phyloP scores from a whole-genome alignment of 2,888 invertebrate genomes.

The Apodemia zela region DNA sequence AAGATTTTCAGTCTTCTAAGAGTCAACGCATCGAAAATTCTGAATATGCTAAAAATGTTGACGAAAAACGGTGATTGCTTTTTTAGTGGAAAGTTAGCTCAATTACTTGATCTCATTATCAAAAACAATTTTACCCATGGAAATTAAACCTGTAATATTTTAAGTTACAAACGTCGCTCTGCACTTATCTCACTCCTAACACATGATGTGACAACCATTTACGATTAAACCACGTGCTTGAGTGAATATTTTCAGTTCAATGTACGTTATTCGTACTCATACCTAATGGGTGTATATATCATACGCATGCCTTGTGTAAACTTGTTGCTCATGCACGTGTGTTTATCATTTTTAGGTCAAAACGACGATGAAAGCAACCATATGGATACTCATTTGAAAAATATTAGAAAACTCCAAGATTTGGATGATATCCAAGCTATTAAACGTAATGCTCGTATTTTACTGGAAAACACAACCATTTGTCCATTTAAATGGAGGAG shows the following conservation, averaged over 20 bases:
- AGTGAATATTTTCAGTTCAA: slow-evolving; percentile 20
- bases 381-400: slow-evolving; percentile 37
- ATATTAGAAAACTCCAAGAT: slow-evolving; percentile 36
- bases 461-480: slow-evolving; percentile 57
- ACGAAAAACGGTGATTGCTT: no score
- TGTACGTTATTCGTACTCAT: slow-evolving; percentile 18
- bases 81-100: no score
- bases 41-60: no score
- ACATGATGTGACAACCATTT: neutral
- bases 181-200: no score
- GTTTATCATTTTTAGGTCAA: slow-evolving; percentile 69
- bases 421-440: slow-evolving; percentile 47
- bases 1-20: no score
- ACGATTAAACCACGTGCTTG: slow-evolving; percentile 29
- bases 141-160: no score
- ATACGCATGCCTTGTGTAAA: slow-evolving; percentile 22
- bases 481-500: slow-evolving; percentile 68
- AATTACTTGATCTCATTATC: no score
- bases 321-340: slow-evolving; percentile 42
- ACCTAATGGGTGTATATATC: slow-evolving; percentile 32
- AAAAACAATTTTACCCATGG: no score
- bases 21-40: no score
- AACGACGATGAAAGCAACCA: slow-evolving; percentile 28
- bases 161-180: no score
- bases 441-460: slow-evolving; percentile 47